Conservation (phyloP, 1,140 invertebrate species). For the Sycophila sp. region DNA sequence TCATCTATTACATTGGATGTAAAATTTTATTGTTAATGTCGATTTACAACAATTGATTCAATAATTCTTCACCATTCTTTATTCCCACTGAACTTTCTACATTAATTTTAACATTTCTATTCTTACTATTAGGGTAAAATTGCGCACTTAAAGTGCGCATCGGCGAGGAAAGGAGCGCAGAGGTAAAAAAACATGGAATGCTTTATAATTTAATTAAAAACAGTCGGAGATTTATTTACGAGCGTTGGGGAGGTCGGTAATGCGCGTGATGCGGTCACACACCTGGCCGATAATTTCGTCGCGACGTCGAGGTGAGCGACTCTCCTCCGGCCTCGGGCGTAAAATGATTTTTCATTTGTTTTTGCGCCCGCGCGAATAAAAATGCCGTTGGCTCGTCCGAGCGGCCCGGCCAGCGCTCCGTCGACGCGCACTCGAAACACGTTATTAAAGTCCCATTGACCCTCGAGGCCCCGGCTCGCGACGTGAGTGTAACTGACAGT, state of each 20-base stretch:
- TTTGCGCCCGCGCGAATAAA: neutral
- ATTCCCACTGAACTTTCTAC: too few relatives aligned
- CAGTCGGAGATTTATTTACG: neutral
- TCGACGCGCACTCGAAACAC: constrained; percentile 2
- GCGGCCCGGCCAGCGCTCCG: neutral
- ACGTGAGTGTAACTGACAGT: constrained; percentile 1
- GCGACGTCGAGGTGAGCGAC: neutral
- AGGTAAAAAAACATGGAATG: too few relatives aligned
- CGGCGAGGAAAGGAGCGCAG: neutral
- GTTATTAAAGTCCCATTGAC: constrained; percentile 6
- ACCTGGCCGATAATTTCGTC: constrained; percentile 2
- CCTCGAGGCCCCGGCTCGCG: constrained; percentile 16
- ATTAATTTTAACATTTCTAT: too few relatives aligned
- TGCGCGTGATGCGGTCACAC: neutral
- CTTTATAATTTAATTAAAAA: neutral
- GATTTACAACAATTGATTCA: too few relatives aligned
- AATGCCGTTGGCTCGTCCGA: neutral
- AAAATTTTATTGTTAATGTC: too few relatives aligned
- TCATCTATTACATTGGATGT: too few relatives aligned
- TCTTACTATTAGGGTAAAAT: too few relatives aligned
- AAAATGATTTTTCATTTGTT: constrained; percentile 7
- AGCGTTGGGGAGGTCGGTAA: too few relatives aligned
- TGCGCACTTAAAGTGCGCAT: too few relatives aligned
- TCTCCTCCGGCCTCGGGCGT: neutral
- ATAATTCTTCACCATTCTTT: too few relatives aligned